Evolutionary conservation across 2,888 invertebrate genomes (phyloP).

Genomic region (Labia minor): DNA sequence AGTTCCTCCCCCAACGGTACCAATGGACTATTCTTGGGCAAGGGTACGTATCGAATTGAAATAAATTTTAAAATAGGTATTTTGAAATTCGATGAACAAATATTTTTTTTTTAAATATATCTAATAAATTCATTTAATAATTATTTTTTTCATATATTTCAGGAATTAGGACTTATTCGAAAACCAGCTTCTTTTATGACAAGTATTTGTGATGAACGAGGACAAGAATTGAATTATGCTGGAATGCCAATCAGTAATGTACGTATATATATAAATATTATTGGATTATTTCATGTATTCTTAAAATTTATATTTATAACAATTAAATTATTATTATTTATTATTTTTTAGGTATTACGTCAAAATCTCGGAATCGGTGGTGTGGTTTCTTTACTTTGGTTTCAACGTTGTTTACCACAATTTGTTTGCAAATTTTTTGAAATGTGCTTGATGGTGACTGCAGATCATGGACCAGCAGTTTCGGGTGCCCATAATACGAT

Average conservation of each 20-base stretch:
- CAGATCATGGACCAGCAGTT: slow-evolving; percentile 97
- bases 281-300: background rate
- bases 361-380: slow-evolving; percentile 96
- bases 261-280: slow-evolving; percentile 25
- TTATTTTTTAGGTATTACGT: slow-evolving; percentile 56
- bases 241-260: slow-evolving; percentile 67
- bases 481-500: slow-evolving; percentile 98
- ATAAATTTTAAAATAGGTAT: background rate
- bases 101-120: background rate
- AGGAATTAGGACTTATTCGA: slow-evolving; percentile 92
- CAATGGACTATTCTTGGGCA: slow-evolving; percentile 99
- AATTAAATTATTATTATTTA: slow-evolving; percentile 5
- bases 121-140: background rate
- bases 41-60: slow-evolving; percentile 42
- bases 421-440: slow-evolving; percentile 97
- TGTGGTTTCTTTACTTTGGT: slow-evolving; percentile 94
- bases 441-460: slow-evolving; percentile 97
- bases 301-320: slow-evolving; percentile 13
- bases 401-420: slow-evolving; percentile 88
- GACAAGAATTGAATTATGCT: slow-evolving; percentile 92
- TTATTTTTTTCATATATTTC: slow-evolving; percentile 29
- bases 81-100: no score
- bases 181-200: slow-evolving; percentile 99
- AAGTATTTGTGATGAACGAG: slow-evolving; percentile 96
- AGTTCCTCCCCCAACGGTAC: slow-evolving; percentile 96